A percentile compares a stretch with the other conserved stretches of the same genome.
Conservation (phyloP, 2,888 invertebrate genomes). For the Ormia ochracea region DNA sequence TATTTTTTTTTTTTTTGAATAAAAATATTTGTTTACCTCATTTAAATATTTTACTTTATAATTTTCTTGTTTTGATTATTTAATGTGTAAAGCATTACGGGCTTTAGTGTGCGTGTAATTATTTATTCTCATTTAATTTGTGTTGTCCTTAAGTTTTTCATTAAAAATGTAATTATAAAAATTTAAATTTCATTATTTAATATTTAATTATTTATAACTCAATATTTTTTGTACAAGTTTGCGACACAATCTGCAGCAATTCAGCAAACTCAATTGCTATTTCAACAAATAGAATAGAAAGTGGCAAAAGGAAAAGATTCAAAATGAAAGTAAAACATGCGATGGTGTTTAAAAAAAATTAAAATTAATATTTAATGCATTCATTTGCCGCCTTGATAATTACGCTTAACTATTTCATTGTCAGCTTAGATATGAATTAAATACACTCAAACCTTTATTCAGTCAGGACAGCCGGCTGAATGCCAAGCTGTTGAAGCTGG, state of each 20-base stretch:
- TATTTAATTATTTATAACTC: conserved; percentile 52
- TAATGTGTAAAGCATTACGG: too few relatives aligned
- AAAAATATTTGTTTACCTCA: too few relatives aligned
- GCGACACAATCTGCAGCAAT: not conserved
- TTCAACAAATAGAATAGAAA: not conserved
- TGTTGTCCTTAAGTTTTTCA: conserved; percentile 7
- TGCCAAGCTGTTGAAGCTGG: conserved; percentile 22
- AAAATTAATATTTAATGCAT: conserved; percentile 68
- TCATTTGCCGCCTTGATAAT: conserved; percentile 68
- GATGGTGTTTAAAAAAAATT: conserved; percentile 24
- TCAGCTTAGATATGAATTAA: conserved; percentile 66
- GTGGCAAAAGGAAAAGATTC: conserved; percentile 4
- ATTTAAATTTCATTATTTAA: conserved; percentile 52
- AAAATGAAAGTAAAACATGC: conserved; percentile 37
- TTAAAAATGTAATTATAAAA: conserved; percentile 53
- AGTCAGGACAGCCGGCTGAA: not conserved
- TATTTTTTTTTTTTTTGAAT: too few relatives aligned
- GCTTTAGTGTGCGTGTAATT: too few relatives aligned
- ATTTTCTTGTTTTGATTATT: too few relatives aligned
- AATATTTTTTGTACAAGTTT: not conserved
- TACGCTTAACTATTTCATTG: conserved; percentile 71
- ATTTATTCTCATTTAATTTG: not conserved
- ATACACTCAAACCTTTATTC: conserved; percentile 50
- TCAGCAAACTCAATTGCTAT: not conserved
- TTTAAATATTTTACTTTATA: too few relatives aligned